Conservation (phyloP, 2,888 invertebrate species). For the Tipula unca region DNA sequence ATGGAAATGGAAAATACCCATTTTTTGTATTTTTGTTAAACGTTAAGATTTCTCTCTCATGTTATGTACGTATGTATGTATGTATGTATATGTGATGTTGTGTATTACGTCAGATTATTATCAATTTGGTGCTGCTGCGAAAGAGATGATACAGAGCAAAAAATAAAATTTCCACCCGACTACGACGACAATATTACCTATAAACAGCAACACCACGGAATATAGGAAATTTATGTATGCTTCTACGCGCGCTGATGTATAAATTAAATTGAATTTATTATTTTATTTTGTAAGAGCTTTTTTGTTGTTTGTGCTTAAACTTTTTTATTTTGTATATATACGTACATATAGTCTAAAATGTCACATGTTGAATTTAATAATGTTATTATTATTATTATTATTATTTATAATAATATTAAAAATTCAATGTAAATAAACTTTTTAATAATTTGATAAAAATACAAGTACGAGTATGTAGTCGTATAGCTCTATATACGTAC, state of each 20-base stretch:
- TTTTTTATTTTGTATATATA: neutral
- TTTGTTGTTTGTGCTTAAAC: neutral
- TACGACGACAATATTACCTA: neutral
- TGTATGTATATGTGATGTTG: neutral
- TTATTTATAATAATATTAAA: neutral
- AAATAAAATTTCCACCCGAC: neutral
- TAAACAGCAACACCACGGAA: neutral
- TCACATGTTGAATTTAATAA: neutral
- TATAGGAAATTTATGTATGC: neutral
- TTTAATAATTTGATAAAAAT: neutral
- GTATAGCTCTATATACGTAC: neutral
- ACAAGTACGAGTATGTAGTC: neutral
- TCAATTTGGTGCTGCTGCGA: neutral
- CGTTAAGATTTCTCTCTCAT: neutral
- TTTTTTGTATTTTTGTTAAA: neutral
- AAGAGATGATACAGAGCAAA: neutral
- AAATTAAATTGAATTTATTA: slow-evolving; percentile 3
- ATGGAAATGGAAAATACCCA: neutral
- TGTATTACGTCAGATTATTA: slow-evolving; percentile 8
- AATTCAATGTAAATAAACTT: neutral
- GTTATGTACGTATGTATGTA: neutral
- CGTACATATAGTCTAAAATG: neutral
- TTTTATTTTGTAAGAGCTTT: neutral
- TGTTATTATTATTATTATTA: neutral
- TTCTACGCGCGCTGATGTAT: neutral